Percentiles rank a stretch among this genome's conserved stretches.
These are phyloP conservation scores for Magallana ariakensis DNA, from an alignment of 1,140 invertebrate genomes.

Conservation along the genomic window DNA sequence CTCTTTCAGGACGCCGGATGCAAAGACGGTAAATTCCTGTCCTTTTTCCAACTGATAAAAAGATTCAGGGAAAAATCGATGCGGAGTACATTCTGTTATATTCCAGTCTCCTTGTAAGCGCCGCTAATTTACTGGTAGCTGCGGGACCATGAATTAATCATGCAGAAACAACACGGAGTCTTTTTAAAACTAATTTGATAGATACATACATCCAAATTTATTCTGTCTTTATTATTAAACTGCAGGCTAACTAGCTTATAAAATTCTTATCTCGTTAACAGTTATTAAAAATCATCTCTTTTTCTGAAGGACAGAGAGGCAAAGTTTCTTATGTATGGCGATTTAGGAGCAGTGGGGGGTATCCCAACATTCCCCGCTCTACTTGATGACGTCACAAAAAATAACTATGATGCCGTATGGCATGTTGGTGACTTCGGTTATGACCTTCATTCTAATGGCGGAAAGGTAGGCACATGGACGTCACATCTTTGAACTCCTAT, in stretches of 20 bases:
- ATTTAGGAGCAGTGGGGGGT: constrained; percentile 85
- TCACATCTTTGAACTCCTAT: no score
- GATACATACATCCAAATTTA: no score
- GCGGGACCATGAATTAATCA: no score
- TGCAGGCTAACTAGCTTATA: no score
- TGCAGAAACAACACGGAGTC: no score
- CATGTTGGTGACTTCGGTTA: constrained; percentile 86
- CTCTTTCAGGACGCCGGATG: constrained; percentile 13
- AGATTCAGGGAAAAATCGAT: background rate
- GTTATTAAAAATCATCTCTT: no score
- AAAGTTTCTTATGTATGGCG: constrained; percentile 90
- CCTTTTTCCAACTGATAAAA: background rate
- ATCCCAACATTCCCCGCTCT: constrained; percentile 61
- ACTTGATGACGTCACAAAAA: constrained; percentile 59
- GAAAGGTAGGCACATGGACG: constrained; percentile 39
- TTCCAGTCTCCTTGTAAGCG: no score
- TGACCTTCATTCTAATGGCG: constrained; percentile 71
- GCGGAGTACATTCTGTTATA: background rate
- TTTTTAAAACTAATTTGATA: no score
- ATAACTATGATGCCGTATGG: constrained; percentile 83
- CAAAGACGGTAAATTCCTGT: background rate
- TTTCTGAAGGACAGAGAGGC: background rate
- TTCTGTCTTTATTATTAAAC: no score
- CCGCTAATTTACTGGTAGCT: no score
- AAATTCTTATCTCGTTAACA: no score